Evolutionary conservation across 1,140 invertebrate genomes (phyloP).

Genomic region (Listronotus bonariensis): DNA sequence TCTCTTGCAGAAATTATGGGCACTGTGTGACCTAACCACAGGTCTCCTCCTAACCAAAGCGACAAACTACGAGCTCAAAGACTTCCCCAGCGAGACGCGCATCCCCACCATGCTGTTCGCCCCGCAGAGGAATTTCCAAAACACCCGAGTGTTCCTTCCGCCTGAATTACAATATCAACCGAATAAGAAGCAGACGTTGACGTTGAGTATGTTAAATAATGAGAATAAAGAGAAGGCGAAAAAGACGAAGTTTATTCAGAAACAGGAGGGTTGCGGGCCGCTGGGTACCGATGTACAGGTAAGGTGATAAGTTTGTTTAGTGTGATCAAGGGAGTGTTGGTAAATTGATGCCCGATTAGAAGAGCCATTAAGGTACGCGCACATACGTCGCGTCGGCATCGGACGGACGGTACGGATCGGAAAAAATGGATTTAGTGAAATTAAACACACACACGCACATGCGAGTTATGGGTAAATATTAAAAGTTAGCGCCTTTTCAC

Average conservation of each 20-base stretch:
- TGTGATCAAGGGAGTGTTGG: too few relatives aligned
- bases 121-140: constrained; percentile 72
- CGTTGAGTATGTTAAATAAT: constrained; percentile 56
- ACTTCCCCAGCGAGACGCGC: constrained; percentile 81
- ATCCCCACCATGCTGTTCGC: constrained; percentile 87
- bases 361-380: too few relatives aligned
- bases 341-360: too few relatives aligned
- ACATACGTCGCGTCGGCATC: too few relatives aligned
- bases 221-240: constrained; percentile 59
- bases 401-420: too few relatives aligned
- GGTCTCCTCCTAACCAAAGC: constrained; percentile 85
- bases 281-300: constrained; percentile 68
- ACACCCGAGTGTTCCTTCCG: constrained; percentile 72
- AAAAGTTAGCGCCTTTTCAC: too few relatives aligned
- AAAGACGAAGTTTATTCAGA: constrained; percentile 47
- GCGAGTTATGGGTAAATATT: too few relatives aligned
- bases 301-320: constrained; percentile 47
- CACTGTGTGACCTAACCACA: constrained; percentile 92
- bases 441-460: too few relatives aligned
- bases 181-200: constrained; percentile 58
- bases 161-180: constrained; percentile 66
- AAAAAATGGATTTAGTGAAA: too few relatives aligned
- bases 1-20: constrained; percentile 86
- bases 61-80: constrained; percentile 86
- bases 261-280: constrained; percentile 61